phyloP scores from a whole-genome alignment of 2,113 vertebrate species.

The Osmerus mordax region DNA sequence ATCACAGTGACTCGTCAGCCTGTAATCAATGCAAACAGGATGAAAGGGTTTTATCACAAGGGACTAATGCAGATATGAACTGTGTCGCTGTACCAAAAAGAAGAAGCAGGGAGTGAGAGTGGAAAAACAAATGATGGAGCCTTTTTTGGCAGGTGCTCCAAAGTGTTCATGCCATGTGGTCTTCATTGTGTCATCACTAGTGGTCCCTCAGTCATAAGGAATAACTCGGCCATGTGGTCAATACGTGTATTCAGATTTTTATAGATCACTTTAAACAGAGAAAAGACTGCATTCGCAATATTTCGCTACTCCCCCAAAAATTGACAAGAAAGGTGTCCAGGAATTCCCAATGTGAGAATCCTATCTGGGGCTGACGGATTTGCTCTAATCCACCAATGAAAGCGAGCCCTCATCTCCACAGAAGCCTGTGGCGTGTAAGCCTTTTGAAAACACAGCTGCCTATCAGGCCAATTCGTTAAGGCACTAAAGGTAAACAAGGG shows the following conservation, averaged over 20 bases:
- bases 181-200: constrained; percentile 21
- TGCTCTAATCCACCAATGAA: constrained; percentile 56
- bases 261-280: no score
- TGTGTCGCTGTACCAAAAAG: constrained; percentile 49
- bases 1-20: constrained; percentile 72
- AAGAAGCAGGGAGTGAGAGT: constrained; percentile 25
- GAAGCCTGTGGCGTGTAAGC: constrained; percentile 54
- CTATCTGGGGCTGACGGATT: constrained; percentile 52
- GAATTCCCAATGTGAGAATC: constrained; percentile 54
- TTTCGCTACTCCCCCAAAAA: no score
- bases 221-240: no score
- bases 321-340: constrained; percentile 27
- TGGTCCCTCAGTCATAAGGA: no score
- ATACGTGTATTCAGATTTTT: no score
- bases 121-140: constrained; percentile 38
- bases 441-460: constrained; percentile 58
- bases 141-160: constrained; percentile 43
- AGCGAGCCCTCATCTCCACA: constrained; percentile 41
- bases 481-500: constrained; percentile 48
- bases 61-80: constrained; percentile 73
- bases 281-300: no score
- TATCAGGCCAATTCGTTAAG: constrained; percentile 50
- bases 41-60: constrained; percentile 71
- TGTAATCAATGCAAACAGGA: constrained; percentile 77
- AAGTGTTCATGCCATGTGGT: constrained; percentile 12